Conservation (phyloP, 2,888 invertebrate genomes). For the Cerceris rybyensis region DNA sequence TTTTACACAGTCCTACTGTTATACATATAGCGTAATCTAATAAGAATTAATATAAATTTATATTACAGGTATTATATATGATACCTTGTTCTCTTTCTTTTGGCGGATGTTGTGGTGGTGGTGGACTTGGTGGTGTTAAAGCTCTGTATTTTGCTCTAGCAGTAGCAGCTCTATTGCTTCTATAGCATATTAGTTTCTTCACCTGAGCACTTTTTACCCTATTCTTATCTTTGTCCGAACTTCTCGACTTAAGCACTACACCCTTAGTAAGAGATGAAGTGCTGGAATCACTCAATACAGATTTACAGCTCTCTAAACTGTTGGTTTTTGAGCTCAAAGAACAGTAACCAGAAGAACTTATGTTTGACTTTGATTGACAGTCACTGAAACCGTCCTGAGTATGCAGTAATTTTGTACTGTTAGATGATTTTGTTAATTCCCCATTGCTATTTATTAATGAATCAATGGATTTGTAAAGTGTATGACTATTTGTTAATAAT, state of each 20-base stretch:
- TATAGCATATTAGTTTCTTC: conserved; percentile 83
- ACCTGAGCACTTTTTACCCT: conserved; percentile 75
- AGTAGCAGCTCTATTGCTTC: conserved; percentile 85
- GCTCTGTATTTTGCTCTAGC: conserved; percentile 85
- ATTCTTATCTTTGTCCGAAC: conserved; percentile 66
- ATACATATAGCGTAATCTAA: no score
- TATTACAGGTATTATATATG: neutral
- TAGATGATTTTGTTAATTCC: conserved; percentile 7
- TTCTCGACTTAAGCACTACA: conserved; percentile 61
- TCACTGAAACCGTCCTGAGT: conserved; percentile 42
- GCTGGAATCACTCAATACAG: conserved; percentile 74
- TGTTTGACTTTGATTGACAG: conserved; percentile 54
- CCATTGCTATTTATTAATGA: conserved; percentile 20
- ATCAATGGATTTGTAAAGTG: conserved; percentile 15
- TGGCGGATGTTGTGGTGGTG: conserved; percentile 83
- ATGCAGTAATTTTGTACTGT: conserved; percentile 15
- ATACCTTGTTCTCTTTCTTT: conserved; percentile 89
- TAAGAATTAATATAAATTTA: no score
- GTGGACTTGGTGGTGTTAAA: conserved; percentile 82
- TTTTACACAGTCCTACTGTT: no score
- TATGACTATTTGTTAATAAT: conserved; percentile 9
- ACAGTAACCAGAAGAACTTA: conserved; percentile 56
- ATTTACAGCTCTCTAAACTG: conserved; percentile 77
- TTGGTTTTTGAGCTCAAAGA: conserved; percentile 71
- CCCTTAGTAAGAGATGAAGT: conserved; percentile 68